phyloP scores from a whole-genome alignment of 2,797 vertebrate genomes.

The Mormyrus hasselquistii region DNA sequence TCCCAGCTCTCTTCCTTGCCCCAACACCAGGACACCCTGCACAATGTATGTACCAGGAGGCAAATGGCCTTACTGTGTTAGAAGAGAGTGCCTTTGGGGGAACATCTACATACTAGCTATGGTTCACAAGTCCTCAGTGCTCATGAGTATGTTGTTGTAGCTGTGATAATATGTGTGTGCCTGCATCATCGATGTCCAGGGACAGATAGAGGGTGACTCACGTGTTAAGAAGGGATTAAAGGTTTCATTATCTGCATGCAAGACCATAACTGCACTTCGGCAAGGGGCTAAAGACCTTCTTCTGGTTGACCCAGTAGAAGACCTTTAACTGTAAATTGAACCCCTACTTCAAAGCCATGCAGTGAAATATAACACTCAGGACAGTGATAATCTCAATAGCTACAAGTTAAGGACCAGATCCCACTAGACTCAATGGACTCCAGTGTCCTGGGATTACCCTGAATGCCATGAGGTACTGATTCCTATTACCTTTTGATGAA shows the following conservation, averaged over 20 bases:
- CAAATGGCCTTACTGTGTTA: background rate
- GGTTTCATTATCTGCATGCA: background rate
- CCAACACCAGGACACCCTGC: slow-evolving; percentile 77
- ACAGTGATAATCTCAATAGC: background rate
- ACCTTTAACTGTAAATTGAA: background rate
- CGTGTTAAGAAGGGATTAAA: background rate
- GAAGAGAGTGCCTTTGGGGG: background rate
- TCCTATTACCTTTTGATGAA: background rate
- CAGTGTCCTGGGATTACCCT: background rate
- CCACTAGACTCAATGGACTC: background rate
- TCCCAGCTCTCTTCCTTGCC: slow-evolving; percentile 83
- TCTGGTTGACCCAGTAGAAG: background rate
- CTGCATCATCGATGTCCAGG: background rate
- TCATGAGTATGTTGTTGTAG: background rate
- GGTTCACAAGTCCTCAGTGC: background rate
- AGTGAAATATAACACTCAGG: background rate
- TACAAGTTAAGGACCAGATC: background rate
- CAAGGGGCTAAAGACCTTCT: background rate
- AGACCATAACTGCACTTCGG: background rate
- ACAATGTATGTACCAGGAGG: slow-evolving; percentile 68
- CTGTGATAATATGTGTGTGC: background rate
- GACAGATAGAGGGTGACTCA: background rate
- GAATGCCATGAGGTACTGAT: background rate
- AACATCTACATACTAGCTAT: background rate
- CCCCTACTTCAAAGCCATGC: slow-evolving; percentile 1